Evolutionary conservation across 2,888 invertebrate genomes (phyloP).

Genomic region (Morpho helenor): DNA sequence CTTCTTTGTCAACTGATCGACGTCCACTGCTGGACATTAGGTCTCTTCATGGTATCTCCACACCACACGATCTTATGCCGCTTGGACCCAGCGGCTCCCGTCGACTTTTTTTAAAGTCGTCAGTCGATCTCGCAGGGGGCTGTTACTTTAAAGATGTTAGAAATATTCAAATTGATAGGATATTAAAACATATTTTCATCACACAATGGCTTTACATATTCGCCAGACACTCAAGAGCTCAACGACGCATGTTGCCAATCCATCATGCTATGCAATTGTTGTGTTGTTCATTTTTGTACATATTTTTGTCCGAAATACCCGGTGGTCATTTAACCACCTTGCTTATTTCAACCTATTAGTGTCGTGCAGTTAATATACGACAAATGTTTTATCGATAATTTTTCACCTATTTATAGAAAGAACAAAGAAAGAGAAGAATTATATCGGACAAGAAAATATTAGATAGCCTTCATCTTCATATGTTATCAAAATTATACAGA

Average conservation of each 20-base stretch:
- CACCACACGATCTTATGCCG: too few relatives aligned
- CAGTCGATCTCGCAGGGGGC: too few relatives aligned
- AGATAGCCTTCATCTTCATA: too few relatives aligned
- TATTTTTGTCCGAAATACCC: slow-evolving; percentile 46
- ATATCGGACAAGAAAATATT: too few relatives aligned
- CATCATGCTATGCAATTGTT: slow-evolving; percentile 67
- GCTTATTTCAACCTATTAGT: slow-evolving; percentile 30
- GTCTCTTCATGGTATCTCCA: too few relatives aligned
- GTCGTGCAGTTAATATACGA: neutral
- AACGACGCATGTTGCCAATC: slow-evolving; percentile 36
- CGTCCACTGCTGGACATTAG: too few relatives aligned
- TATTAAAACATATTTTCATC: slow-evolving; percentile 23
- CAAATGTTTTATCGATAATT: slow-evolving; percentile 4
- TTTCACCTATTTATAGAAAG: neutral
- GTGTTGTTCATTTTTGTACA: slow-evolving; percentile 40
- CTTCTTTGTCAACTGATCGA: too few relatives aligned
- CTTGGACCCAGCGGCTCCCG: too few relatives aligned
- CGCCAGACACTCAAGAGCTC: slow-evolving; percentile 16
- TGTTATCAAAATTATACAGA: too few relatives aligned
- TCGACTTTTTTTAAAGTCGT: too few relatives aligned
- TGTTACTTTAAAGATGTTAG: too few relatives aligned
- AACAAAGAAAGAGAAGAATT: neutral
- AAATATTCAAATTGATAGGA: neutral
- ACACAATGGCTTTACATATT: slow-evolving; percentile 19
- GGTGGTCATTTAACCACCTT: slow-evolving; percentile 70